Evolutionary conservation across 2,113 vertebrate genomes (phyloP).

Genomic region (Phodopus roborovskii): DNA sequence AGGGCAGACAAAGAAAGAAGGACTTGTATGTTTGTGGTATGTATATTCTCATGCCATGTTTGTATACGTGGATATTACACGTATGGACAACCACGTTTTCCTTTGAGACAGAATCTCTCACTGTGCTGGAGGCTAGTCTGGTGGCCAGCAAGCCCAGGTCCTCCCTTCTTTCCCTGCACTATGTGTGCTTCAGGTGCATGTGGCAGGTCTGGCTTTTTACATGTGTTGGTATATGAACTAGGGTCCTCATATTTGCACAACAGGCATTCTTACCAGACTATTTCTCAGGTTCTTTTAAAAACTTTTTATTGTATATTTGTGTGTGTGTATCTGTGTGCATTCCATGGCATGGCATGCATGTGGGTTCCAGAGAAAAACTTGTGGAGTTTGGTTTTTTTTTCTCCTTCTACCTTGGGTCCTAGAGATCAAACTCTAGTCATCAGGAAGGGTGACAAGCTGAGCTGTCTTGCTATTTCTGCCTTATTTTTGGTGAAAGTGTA

Average conservation of each 20-base stretch:
- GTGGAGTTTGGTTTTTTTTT: neutral
- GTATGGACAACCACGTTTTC: neutral
- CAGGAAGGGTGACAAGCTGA: neutral
- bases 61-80: too few species aligned
- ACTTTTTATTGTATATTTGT: neutral
- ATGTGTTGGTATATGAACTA: neutral
- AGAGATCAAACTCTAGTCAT: neutral
- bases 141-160: neutral
- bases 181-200: neutral
- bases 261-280: neutral
- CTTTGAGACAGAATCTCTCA: neutral
- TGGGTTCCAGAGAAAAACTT: neutral
- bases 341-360: neutral
- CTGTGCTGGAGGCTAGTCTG: neutral
- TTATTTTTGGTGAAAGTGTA: neutral
- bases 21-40: neutral
- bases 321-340: neutral
- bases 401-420: neutral
- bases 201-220: neutral
- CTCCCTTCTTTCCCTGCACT: neutral
- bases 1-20: neutral
- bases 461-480: neutral
- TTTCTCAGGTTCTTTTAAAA: neutral
- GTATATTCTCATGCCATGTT: neutral
- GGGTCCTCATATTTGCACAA: neutral